Evolutionary conservation across 2,888 invertebrate genomes (phyloP), one percentile per base, ranked within the genome.

Genomic region (Pomacea canaliculata): DNA sequence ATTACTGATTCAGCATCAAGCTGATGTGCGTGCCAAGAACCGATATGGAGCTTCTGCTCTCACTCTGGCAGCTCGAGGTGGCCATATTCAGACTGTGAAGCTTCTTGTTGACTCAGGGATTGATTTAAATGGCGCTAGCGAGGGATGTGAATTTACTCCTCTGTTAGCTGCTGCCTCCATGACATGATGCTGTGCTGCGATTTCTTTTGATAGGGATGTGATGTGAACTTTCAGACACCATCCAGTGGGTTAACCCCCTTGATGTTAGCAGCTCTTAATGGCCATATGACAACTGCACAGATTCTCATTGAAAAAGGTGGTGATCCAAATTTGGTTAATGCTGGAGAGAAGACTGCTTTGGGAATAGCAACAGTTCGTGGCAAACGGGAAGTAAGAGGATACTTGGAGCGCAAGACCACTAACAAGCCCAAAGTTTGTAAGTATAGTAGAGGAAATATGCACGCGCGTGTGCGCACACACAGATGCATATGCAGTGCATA

Each of bases 221-320:
- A 90, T 79, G 87, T 90, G 18, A 90, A 90, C 78, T 86, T 89
- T 75, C 81, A 84, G 67, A 90, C 88, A n/a, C 86, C 88, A 1
- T 87, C 89, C 18, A 84, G 87, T 72, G 90, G 90, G 9, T 80
- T 91, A 12, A 89, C 89, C 1, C 87, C 91, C 8, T 84, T 91
- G 66, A 91, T 91, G 91, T 80, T 90, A 74, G 89, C 91, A 12
- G 90, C 91, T 1, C 81, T 89, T 13, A 90, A 89, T 82, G 91
- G 91, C 71, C 90, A 91, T 82, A 87, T 90, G 87, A 89, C 89
- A 23, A 91, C 91, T 5, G 88, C 89, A 4, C 89, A 91, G 81
- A 88, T 91, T 49, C 83, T 91, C 48, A 85, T 91, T 59, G 91
- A 91, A 76, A 82, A 87, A 67, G 91, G 91, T 9, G 89, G 88